A percentile compares a stretch with the other conserved stretches of the same genome.
These are phyloP conservation scores for Proterorhinus semilunaris DNA, from an alignment of 2,113 vertebrate genomes.

Conservation along the genomic window DNA sequence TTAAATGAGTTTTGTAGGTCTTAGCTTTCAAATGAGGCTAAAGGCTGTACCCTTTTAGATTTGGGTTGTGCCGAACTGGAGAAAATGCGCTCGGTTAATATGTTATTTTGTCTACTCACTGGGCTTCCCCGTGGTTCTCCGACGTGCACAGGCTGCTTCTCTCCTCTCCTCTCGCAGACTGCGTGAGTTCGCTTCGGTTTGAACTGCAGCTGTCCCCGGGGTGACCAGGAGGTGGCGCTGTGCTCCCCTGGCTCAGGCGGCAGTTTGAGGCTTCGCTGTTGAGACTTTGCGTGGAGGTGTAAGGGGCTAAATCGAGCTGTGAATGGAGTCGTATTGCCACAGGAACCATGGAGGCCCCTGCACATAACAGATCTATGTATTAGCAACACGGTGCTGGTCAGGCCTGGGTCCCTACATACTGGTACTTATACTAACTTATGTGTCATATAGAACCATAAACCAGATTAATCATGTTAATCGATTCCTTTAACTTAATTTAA, in stretches of 20 bases:
- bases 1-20: too few relatives aligned
- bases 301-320: neutral
- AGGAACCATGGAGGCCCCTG: slow-evolving; percentile 3
- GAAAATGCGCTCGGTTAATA: too few relatives aligned
- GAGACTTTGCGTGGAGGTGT: neutral
- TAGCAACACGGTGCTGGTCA: too few relatives aligned
- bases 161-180: slow-evolving; percentile 9
- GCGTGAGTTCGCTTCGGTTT: neutral
- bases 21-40: too few relatives aligned
- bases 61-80: too few relatives aligned
- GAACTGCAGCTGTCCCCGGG: neutral
- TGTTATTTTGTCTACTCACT: too few relatives aligned
- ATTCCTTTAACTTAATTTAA: too few relatives aligned
- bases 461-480: too few relatives aligned
- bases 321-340: neutral
- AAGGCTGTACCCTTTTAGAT: too few relatives aligned
- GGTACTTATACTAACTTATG: too few relatives aligned
- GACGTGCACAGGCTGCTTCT: slow-evolving; percentile 4
- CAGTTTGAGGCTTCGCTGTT: slow-evolving; percentile 4
- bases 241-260: neutral
- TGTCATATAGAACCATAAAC: too few relatives aligned
- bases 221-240: slow-evolving; percentile 10
- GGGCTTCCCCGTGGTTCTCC: slow-evolving; percentile 26
- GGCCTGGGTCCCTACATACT: too few relatives aligned
- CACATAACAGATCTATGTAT: neutral